These are phyloP conservation scores for Amblyraja radiata DNA, from an alignment of 2,797 vertebrate species.

Conservation along the genomic window DNA sequence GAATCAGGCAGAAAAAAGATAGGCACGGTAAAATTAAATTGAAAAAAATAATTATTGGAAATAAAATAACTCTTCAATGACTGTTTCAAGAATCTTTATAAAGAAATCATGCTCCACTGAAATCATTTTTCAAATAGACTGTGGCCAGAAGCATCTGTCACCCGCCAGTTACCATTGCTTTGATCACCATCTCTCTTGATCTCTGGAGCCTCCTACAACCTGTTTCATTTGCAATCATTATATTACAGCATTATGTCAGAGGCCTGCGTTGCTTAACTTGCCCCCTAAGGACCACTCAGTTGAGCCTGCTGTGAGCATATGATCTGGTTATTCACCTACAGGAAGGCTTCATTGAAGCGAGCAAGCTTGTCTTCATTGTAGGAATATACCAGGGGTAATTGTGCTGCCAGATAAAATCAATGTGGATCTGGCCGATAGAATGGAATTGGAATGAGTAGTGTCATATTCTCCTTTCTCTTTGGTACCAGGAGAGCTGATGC, in stretches of 20 bases:
- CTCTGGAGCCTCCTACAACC: not conserved
- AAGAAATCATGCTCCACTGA: not conserved
- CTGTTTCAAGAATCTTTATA: not conserved
- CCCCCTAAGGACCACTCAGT: not conserved
- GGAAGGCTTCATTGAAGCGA: not conserved
- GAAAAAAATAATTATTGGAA: not conserved
- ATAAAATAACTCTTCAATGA: not conserved
- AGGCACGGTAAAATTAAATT: not conserved
- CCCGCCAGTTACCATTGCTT: slow-evolving; percentile 8
- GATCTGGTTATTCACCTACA: not conserved
- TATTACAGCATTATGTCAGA: not conserved
- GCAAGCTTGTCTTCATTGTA: not conserved
- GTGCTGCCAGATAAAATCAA: not conserved
- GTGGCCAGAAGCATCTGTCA: not conserved
- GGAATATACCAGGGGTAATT: not conserved
- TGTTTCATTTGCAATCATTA: not conserved
- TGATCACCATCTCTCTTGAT: not conserved
- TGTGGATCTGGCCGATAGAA: not conserved
- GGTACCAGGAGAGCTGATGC: too few species aligned
- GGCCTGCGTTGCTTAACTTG: not conserved
- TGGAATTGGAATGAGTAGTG: too few species aligned
- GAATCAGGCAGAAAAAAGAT: not conserved
- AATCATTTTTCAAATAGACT: not conserved
- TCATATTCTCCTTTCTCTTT: too few species aligned
- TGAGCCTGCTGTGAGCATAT: not conserved